These are phyloP conservation scores for Drosophila anceps DNA, from an alignment of 2,888 invertebrate genomes.

Conservation along the genomic window DNA sequence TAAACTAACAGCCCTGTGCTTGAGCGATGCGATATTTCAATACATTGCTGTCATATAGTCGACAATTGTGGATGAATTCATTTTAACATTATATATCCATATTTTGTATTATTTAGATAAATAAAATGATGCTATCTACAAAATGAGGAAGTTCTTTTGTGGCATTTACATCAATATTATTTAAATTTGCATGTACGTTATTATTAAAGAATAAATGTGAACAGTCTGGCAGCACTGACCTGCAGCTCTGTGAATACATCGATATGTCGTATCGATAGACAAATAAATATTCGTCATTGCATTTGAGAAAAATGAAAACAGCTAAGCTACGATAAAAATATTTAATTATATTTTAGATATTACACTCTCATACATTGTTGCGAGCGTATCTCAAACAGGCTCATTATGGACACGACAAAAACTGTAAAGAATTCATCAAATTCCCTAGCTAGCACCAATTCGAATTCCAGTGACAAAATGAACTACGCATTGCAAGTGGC, in stretches of 20 bases:
- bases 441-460: conserved; percentile 12
- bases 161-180: background rate
- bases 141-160: background rate
- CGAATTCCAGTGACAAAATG: conserved; percentile 52
- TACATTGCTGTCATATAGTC: background rate
- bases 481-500: conserved; percentile 88
- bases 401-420: conserved; percentile 48
- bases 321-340: conserved; percentile 22
- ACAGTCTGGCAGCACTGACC: conserved; percentile 2
- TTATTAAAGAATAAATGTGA: background rate
- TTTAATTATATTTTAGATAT: conserved; percentile 17
- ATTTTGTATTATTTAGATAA: background rate
- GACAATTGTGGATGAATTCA: no score
- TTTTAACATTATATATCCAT: background rate
- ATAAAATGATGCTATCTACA: background rate
- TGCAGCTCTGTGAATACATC: conserved; percentile 13
- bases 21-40: background rate
- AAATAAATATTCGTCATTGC: conserved; percentile 28
- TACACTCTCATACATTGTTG: background rate
- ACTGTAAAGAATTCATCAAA: conserved; percentile 18
- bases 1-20: conserved; percentile 32
- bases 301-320: conserved; percentile 45
- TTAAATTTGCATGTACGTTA: background rate
- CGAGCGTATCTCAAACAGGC: background rate
- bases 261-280: conserved; percentile 31